phyloP scores from a whole-genome alignment of 2,797 vertebrate genomes.

The Tauraco hartlaubi region DNA sequence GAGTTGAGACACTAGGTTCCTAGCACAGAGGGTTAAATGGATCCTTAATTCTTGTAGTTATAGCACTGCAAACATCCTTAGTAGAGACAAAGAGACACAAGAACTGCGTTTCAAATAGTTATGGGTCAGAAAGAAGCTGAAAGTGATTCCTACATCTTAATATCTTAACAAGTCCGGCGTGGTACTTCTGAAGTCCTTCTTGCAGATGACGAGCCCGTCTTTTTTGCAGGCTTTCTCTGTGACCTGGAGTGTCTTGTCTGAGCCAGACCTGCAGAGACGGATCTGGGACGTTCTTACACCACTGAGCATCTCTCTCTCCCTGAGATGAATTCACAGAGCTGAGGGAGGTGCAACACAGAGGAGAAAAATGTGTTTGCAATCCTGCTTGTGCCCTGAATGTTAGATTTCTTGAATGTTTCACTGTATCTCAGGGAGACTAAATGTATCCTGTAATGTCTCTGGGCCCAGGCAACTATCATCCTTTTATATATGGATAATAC shows the following conservation, averaged over 20 bases:
- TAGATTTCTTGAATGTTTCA: neutral
- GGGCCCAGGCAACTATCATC: neutral
- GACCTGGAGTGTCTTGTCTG: neutral
- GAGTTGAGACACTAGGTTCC: neutral
- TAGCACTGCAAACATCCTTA: neutral
- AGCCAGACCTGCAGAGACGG: neutral
- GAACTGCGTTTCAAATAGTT: neutral
- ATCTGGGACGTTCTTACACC: neutral
- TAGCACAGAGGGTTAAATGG: neutral
- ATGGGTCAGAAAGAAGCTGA: neutral
- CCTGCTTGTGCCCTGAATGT: neutral
- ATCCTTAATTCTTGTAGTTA: neutral
- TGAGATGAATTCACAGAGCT: neutral
- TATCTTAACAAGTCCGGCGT: neutral
- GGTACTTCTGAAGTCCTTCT: neutral
- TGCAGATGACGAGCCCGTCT: neutral
- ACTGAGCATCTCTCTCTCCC: neutral
- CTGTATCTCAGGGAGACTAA: neutral
- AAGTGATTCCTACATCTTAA: neutral
- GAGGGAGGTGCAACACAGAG: neutral
- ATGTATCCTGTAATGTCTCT: neutral
- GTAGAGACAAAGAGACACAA: neutral
- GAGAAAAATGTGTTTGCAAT: neutral
- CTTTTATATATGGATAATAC: neutral
- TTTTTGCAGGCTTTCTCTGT: neutral